These are phyloP conservation scores for Drosophila koepferae DNA, from an alignment of 2,888 invertebrate genomes.

Conservation along the genomic window DNA sequence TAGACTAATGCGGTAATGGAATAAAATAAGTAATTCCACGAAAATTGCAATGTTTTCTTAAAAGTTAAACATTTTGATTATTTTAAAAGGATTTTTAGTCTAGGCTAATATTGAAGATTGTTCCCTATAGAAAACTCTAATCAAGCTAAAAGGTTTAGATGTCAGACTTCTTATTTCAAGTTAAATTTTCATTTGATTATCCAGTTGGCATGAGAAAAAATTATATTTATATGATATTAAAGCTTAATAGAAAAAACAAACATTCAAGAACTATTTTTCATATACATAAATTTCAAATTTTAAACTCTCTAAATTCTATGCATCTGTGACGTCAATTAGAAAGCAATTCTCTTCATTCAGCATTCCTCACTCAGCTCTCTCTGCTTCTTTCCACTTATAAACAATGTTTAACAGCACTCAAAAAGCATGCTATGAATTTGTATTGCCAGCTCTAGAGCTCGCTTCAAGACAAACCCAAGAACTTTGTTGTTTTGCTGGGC, in stretches of 20 bases:
- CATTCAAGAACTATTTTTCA: no score
- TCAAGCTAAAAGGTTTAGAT: no score
- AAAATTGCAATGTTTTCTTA: neutral
- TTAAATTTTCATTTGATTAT: no score
- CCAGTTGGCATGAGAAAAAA: no score
- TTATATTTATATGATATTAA: no score
- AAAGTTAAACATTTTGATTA: neutral
- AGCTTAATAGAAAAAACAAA: no score
- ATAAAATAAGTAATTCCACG: neutral
- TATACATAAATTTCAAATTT: neutral
- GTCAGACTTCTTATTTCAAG: no score
- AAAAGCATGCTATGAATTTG: constrained; percentile 9
- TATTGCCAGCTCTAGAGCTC: neutral
- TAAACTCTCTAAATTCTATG: neutral
- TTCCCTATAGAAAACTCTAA: neutral
- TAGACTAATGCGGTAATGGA: neutral
- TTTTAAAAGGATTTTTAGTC: neutral
- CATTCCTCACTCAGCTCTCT: neutral
- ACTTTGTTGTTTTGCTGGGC: neutral
- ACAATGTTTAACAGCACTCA: neutral
- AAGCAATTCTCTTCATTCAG: neutral
- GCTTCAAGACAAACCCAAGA: neutral
- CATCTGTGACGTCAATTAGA: neutral
- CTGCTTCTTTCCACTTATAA: neutral
- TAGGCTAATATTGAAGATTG: neutral